These are phyloP conservation scores for Ichneumon xanthorius DNA, from an alignment of 2,888 invertebrate species.

Conservation along the genomic window DNA sequence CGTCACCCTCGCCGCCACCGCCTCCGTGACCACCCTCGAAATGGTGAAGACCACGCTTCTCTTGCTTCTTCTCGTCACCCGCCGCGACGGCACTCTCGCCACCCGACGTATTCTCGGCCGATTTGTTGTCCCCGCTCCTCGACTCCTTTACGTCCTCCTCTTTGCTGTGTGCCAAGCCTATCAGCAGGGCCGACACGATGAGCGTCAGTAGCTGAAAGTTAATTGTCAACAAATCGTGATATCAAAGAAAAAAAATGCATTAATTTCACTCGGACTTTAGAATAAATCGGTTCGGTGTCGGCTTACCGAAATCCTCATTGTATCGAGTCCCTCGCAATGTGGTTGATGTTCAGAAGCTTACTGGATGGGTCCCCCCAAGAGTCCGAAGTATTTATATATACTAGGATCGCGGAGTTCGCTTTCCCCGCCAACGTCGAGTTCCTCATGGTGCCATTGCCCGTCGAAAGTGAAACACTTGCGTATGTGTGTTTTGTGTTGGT, in stretches of 20 bases:
- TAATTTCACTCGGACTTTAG: neutral
- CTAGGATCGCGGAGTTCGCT: conserved; percentile 77
- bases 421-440: conserved; percentile 79
- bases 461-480: conserved; percentile 83
- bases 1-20: conserved; percentile 61
- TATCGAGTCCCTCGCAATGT: conserved; percentile 75
- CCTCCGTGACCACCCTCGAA: conserved; percentile 79
- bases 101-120: conserved; percentile 61
- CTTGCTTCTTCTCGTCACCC: conserved; percentile 89
- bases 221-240: conserved; percentile 11
- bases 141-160: conserved; percentile 69
- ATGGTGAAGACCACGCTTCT: conserved; percentile 90
- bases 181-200: conserved; percentile 76
- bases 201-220: conserved; percentile 74
- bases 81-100: conserved; percentile 78
- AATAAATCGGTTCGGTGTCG: neutral
- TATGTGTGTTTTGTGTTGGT: conserved; percentile 49
- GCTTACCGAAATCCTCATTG: conserved; percentile 83
- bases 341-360: conserved; percentile 81
- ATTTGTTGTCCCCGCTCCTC: conserved; percentile 39
- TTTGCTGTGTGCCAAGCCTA: conserved; percentile 74
- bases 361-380: conserved; percentile 83
- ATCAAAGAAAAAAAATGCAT: neutral
- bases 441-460: conserved; percentile 74
- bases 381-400: conserved; percentile 81